A percentile compares a stretch with the other conserved stretches of the same genome.
Evolutionary conservation across 1,140 invertebrate genomes (phyloP).

Genomic region (Palaemon carinicauda): DNA sequence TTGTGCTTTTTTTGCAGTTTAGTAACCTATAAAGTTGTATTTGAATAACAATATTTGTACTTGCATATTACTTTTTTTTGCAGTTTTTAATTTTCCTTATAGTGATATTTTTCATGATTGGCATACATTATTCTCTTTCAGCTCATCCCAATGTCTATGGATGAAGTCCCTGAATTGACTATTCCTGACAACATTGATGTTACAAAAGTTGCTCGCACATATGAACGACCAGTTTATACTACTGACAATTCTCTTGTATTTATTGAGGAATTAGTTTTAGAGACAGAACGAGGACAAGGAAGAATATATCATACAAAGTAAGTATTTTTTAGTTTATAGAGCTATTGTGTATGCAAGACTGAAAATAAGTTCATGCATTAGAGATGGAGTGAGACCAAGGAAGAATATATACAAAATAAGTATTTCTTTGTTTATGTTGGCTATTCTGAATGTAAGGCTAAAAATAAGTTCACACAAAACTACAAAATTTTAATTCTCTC

Average conservation of each 20-base stretch:
- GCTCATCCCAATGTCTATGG: conserved; percentile 49
- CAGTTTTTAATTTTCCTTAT: too few species aligned
- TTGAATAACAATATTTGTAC: too few species aligned
- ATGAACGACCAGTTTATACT: conserved; percentile 74
- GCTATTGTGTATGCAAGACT: too few species aligned
- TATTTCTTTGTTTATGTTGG: not conserved
- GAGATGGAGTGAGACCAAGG: conserved; percentile 74
- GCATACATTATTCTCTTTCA: conserved; percentile 1
- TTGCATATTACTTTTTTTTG: too few species aligned
- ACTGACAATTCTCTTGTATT: conserved; percentile 81
- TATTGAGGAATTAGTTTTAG: conserved; percentile 88
- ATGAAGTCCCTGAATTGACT: conserved; percentile 27
- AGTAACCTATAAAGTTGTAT: too few species aligned
- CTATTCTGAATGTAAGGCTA: not conserved
- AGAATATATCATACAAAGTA: conserved; percentile 59
- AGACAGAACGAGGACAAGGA: conserved; percentile 72
- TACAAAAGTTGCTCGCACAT: conserved; percentile 67
- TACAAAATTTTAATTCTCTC: not conserved
- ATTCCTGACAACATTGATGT: conserved; percentile 61
- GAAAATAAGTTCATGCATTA: too few species aligned
- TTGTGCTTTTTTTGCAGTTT: too few species aligned
- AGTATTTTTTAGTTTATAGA: too few species aligned
- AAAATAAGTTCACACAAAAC: too few species aligned
- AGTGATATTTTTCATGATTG: not conserved
- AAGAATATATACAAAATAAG: conserved; percentile 58